These are phyloP conservation scores for Meliscaeva auricollis DNA, from an alignment of 2,888 invertebrate species.

Conservation along the genomic window DNA sequence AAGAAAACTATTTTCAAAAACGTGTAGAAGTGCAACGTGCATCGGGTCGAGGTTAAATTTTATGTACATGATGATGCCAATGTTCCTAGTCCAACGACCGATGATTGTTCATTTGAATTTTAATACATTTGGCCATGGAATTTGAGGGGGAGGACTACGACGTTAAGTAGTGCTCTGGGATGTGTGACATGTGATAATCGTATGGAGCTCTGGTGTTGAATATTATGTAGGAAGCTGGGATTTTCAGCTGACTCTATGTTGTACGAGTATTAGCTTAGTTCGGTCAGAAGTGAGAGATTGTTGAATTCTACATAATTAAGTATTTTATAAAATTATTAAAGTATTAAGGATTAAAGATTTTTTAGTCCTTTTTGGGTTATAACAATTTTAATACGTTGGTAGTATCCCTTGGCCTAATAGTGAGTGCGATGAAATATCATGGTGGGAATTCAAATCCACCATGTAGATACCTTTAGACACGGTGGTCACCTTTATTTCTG, in stretches of 20 bases:
- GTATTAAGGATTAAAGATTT: too few species aligned
- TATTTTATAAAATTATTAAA: too few species aligned
- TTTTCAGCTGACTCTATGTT: constrained; percentile 25
- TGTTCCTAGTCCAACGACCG: constrained; percentile 49
- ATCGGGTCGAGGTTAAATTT: constrained; percentile 61
- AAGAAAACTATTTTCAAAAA: constrained; percentile 29
- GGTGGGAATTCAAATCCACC: too few species aligned
- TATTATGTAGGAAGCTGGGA: neutral
- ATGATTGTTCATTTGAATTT: constrained; percentile 67
- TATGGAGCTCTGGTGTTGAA: neutral
- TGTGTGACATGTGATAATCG: neutral
- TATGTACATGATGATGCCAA: constrained; percentile 31
- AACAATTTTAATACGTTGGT: too few species aligned
- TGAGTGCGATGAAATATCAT: too few species aligned
- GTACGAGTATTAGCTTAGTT: neutral
- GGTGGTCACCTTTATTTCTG: too few species aligned
- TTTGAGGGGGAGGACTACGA: neutral
- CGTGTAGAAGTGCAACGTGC: constrained; percentile 54
- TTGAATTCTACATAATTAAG: too few species aligned
- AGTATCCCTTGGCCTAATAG: too few species aligned
- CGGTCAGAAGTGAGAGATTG: too few species aligned
- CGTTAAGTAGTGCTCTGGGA: constrained; percentile 10
- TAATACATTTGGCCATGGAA: constrained; percentile 35
- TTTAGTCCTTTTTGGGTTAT: too few species aligned
- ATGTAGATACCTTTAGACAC: too few species aligned